Percentiles rank a stretch among this genome's conserved stretches.
Conservation (phyloP, 2,797 vertebrate genomes). For the Anguilla pacifica region DNA sequence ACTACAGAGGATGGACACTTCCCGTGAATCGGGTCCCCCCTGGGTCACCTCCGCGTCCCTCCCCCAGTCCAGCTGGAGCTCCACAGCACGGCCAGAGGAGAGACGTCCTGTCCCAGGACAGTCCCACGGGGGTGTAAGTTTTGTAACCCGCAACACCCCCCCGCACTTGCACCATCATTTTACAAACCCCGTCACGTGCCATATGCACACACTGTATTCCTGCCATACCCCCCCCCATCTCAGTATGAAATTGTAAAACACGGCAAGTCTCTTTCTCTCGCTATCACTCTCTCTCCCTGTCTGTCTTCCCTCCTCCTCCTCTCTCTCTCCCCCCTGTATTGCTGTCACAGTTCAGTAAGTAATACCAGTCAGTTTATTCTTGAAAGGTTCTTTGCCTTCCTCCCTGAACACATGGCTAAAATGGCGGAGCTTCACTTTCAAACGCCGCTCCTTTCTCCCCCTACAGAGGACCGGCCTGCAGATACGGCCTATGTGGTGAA, state of each 20-base stretch:
- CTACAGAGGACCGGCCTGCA: background rate
- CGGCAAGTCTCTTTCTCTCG: too few relatives aligned
- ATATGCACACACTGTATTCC: background rate
- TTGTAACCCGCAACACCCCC: constrained; percentile 42
- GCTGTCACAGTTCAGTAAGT: background rate
- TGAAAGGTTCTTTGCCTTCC: background rate
- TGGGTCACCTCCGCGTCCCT: constrained; percentile 70
- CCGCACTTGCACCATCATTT: background rate
- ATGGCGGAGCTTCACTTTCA: background rate
- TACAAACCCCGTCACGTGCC: background rate
- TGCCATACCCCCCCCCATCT: background rate
- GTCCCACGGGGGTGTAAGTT: constrained; percentile 45
- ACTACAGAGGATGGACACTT: constrained; percentile 62
- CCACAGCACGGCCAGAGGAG: constrained; percentile 68
- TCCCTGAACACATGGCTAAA: background rate
- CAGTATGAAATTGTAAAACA: too few relatives aligned
- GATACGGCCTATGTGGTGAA: background rate
- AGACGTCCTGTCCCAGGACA: constrained; percentile 51
- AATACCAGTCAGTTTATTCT: background rate
- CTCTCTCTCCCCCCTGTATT: background rate
- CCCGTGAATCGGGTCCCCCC: constrained; percentile 73
- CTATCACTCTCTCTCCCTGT: too few relatives aligned
- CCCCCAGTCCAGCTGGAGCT: constrained; percentile 65
- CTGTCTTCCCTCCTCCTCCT: background rate
- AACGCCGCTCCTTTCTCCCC: background rate